These are phyloP conservation scores for Scelioninae gen. 1 DNA, from an alignment of 2,888 invertebrate species.

Conservation along the genomic window DNA sequence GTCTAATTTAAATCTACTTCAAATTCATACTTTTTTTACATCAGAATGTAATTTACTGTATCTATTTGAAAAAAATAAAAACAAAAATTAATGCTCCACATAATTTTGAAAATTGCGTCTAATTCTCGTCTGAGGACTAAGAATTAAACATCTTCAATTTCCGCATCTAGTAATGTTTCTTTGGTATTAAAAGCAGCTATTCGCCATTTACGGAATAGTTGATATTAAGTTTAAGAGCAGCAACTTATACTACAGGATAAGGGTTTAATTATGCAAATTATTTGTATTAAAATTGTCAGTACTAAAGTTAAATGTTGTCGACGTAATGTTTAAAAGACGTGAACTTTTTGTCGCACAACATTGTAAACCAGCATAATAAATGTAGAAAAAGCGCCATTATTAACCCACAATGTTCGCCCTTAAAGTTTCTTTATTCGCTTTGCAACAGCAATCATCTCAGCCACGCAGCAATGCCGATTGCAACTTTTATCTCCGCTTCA, in stretches of 20 bases:
- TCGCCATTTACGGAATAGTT: conserved; percentile 2
- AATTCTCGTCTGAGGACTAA: too few relatives aligned
- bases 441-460: background rate
- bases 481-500: conserved; percentile 31
- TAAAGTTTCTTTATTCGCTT: conserved; percentile 20
- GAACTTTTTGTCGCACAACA: background rate
- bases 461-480: conserved; percentile 13
- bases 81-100: too few relatives aligned
- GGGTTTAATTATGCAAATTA: conserved; percentile 29
- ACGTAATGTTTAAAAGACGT: background rate
- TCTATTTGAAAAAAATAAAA: too few relatives aligned
- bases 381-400: conserved; percentile 3
- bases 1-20: too few relatives aligned
- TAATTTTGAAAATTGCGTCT: too few relatives aligned
- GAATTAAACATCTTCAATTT: too few relatives aligned
- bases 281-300: conserved; percentile 22
- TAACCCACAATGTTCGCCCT: conserved; percentile 1
- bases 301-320: conserved; percentile 4
- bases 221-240: background rate
- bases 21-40: too few relatives aligned
- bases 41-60: too few relatives aligned
- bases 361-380: conserved; percentile 4
- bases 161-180: too few relatives aligned
- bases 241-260: background rate
- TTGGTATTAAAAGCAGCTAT: background rate